These are phyloP conservation scores for Columba janthina DNA, from an alignment of 2,113 vertebrate species.

Conservation along the genomic window DNA sequence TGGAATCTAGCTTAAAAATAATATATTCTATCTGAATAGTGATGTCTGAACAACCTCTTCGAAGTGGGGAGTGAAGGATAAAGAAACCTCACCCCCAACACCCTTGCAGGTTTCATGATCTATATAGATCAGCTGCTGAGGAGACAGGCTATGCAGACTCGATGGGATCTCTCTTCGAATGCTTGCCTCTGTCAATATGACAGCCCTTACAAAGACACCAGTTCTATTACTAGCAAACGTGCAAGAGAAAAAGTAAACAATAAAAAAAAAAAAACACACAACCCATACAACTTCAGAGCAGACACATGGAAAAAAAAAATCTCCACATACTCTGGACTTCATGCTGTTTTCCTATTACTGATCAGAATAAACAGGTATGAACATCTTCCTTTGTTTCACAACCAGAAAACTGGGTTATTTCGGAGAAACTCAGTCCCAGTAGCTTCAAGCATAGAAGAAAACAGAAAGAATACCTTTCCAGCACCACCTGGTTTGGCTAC, in stretches of 20 bases:
- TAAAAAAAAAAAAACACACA: neutral
- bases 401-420: neutral
- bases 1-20: neutral
- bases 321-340: neutral
- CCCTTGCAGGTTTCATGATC: neutral
- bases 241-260: neutral
- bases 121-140: neutral
- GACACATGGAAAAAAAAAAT: neutral
- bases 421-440: neutral
- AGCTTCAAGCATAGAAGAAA: neutral
- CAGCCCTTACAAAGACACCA: neutral
- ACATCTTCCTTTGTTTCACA: neutral
- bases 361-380: neutral
- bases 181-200: neutral
- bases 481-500: slow-evolving; percentile 70
- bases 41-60: neutral
- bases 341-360: neutral
- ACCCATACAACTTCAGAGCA: neutral
- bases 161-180: neutral
- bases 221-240: neutral
- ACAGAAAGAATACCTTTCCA: slow-evolving; percentile 71
- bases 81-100: neutral
- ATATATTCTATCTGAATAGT: neutral
- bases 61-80: neutral
- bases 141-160: neutral